These are phyloP conservation scores for Drosophila nebulosa DNA, from an alignment of 1,140 invertebrate genomes.

Conservation along the genomic window DNA sequence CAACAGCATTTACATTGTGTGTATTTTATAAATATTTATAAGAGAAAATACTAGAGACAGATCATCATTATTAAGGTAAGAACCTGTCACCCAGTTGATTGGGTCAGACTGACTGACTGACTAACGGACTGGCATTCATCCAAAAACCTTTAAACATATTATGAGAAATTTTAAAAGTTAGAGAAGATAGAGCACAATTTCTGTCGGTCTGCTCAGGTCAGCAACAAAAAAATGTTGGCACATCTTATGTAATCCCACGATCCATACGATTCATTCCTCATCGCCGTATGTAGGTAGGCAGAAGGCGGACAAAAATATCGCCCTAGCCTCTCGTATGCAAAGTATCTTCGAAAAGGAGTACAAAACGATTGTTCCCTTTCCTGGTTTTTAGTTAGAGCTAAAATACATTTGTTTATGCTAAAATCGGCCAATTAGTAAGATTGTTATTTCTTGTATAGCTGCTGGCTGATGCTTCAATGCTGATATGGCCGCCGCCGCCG, in stretches of 20 bases:
- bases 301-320: background rate
- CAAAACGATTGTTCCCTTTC: conserved; percentile 54
- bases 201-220: too few relatives aligned
- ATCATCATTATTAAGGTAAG: conserved; percentile 43
- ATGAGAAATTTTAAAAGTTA: too few relatives aligned
- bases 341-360: conserved; percentile 45
- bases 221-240: too few relatives aligned
- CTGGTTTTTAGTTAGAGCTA: conserved; percentile 71
- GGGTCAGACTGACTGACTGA: background rate
- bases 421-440: conserved; percentile 81
- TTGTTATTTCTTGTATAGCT: conserved; percentile 80
- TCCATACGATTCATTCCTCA: background rate
- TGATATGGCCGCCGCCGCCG: conserved; percentile 43
- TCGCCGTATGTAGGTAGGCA: background rate
- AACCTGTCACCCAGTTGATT: background rate
- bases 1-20: conserved; percentile 57
- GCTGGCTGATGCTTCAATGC: conserved; percentile 61
- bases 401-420: conserved; percentile 81
- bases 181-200: too few relatives aligned
- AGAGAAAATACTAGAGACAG: conserved; percentile 57
- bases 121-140: background rate
- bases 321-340: conserved; percentile 57
- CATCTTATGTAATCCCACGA: conserved; percentile 2
- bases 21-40: conserved; percentile 65
- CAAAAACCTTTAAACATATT: too few relatives aligned